phyloP scores from a whole-genome alignment of 2,797 vertebrate species.

The Notolabrus celidotus region DNA sequence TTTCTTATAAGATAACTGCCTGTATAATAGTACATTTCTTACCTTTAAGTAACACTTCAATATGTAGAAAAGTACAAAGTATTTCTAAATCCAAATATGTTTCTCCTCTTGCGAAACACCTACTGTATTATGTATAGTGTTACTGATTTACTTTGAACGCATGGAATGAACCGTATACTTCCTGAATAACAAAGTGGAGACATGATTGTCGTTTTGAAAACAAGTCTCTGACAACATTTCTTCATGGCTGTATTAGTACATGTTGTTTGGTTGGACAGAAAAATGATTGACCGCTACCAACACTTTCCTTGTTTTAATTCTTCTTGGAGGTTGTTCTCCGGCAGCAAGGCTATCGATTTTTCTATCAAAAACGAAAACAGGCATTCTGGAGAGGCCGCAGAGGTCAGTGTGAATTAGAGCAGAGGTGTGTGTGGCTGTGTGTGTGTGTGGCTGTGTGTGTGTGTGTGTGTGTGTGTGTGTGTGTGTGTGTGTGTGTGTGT shows the following conservation, averaged over 20 bases:
- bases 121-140: no score
- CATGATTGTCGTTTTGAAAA: background rate
- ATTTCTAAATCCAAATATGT: no score
- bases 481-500: constrained; percentile 37
- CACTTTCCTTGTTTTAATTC: constrained; percentile 79
- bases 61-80: no score
- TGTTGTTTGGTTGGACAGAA: constrained; percentile 49
- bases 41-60: no score
- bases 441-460: constrained; percentile 37
- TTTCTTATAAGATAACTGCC: no score
- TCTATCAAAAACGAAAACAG: constrained; percentile 84
- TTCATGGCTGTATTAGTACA: constrained; percentile 27
- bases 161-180: constrained; percentile 11
- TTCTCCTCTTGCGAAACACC: no score
- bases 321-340: constrained; percentile 78
- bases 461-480: constrained; percentile 41
- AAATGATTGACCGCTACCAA: constrained; percentile 74
- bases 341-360: constrained; percentile 80
- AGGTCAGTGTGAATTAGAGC: constrained; percentile 83
- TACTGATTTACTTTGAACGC: background rate
- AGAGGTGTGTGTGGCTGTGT: constrained; percentile 61
- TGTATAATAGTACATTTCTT: no score
- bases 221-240: constrained; percentile 27
- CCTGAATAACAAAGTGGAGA: background rate
- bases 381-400: constrained; percentile 75